Conservation (phyloP, 2,113 vertebrate genomes). For the Martes martes region DNA sequence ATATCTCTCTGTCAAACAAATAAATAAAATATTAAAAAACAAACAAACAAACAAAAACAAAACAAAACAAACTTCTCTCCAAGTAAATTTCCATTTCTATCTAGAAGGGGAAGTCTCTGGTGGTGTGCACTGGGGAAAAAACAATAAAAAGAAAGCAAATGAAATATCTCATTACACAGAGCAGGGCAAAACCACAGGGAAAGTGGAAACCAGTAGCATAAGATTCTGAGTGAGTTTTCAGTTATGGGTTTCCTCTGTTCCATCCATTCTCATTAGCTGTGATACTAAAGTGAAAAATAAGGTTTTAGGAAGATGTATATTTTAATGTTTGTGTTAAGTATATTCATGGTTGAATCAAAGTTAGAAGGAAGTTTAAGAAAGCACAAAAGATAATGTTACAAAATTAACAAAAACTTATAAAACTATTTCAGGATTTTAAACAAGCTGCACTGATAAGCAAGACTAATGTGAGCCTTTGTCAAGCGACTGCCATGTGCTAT, state of each 20-base stretch:
- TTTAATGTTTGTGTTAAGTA: not conserved
- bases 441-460: slow-evolving; percentile 71
- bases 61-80: not conserved
- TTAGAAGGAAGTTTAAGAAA: slow-evolving; percentile 12
- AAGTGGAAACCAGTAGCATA: not conserved
- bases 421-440: slow-evolving; percentile 85
- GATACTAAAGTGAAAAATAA: not conserved
- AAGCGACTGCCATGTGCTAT: slow-evolving; percentile 80
- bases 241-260: not conserved
- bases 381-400: not conserved
- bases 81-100: not conserved
- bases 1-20: no score
- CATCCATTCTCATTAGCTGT: not conserved
- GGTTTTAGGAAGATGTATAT: not conserved
- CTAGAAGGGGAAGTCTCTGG: not conserved
- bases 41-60: no score
- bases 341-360: not conserved
- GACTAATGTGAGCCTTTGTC: slow-evolving; percentile 71
- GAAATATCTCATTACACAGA: not conserved
- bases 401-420: slow-evolving; percentile 11
- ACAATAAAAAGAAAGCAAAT: not conserved
- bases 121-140: not conserved
- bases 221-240: not conserved
- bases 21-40: no score
- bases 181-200: not conserved